These are phyloP conservation scores for Nibea coibor DNA, from an alignment of 2,113 vertebrate genomes.

Conservation along the genomic window DNA sequence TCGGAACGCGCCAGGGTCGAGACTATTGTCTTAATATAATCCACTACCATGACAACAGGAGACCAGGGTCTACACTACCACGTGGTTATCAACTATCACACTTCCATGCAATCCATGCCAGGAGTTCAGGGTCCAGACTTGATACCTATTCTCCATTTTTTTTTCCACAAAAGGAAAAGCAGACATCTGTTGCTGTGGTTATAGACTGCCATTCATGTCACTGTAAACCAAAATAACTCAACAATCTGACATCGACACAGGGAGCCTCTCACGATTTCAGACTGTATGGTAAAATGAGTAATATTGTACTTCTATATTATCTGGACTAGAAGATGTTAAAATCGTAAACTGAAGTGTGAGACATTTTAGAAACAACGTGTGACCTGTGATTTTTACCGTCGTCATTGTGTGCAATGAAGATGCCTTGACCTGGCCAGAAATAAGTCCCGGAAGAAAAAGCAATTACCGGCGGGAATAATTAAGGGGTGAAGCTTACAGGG, in stretches of 20 bases:
- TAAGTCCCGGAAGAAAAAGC: slow-evolving; percentile 53
- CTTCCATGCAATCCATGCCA: slow-evolving; percentile 60
- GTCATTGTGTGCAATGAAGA: slow-evolving; percentile 73
- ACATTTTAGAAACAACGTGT: slow-evolving; percentile 68
- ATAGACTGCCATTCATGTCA: slow-evolving; percentile 57
- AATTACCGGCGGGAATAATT: slow-evolving; percentile 54
- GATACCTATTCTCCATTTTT: slow-evolving; percentile 56
- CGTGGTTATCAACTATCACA: slow-evolving; percentile 55
- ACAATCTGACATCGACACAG: slow-evolving; percentile 57
- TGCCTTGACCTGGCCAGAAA: slow-evolving; percentile 68
- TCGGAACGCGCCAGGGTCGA: slow-evolving; percentile 85
- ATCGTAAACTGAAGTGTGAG: slow-evolving; percentile 65
- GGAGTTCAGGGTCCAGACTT: slow-evolving; percentile 78
- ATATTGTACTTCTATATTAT: slow-evolving; percentile 67
- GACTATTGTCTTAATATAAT: slow-evolving; percentile 86
- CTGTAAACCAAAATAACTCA: slow-evolving; percentile 64
- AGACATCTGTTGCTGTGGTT: slow-evolving; percentile 41
- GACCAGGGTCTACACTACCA: slow-evolving; percentile 77
- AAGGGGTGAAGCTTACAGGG: slow-evolving; percentile 71
- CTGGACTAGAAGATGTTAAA: slow-evolving; percentile 64
- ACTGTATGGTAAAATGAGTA: slow-evolving; percentile 60
- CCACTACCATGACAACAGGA: slow-evolving; percentile 70
- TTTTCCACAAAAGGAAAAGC: slow-evolving; percentile 19
- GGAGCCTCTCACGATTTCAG: slow-evolving; percentile 52
- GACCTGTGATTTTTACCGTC: slow-evolving; percentile 72